A percentile compares a stretch with the other conserved stretches of the same genome.
Evolutionary conservation across 2,113 vertebrate species (phyloP).

Genomic region (Hemicordylus capensis): DNA sequence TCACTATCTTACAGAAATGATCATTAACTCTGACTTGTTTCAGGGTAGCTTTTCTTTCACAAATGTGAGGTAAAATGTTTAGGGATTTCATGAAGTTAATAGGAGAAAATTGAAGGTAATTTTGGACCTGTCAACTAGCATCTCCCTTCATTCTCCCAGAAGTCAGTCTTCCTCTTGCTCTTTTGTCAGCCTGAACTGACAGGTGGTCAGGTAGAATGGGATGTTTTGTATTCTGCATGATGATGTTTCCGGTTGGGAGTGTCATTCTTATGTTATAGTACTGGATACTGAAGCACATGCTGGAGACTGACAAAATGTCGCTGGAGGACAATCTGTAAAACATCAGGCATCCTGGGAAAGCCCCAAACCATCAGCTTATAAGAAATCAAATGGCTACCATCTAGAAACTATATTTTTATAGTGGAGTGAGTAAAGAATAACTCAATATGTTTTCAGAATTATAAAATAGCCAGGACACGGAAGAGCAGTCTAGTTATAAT

Average conservation of each 20-base stretch:
- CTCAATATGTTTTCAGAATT: background rate
- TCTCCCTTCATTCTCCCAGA: background rate
- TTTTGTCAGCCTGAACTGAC: background rate
- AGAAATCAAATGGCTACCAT: background rate
- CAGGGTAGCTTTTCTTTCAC: background rate
- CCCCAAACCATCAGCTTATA: background rate
- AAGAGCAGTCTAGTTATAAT: background rate
- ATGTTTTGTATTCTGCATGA: background rate
- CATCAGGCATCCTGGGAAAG: background rate
- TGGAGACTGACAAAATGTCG: background rate
- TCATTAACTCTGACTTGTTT: background rate
- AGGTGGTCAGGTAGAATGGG: background rate
- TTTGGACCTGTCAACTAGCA: background rate
- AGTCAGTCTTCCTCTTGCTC: background rate
- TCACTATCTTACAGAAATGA: background rate
- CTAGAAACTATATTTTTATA: background rate
- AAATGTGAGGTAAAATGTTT: background rate
- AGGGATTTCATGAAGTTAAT: background rate
- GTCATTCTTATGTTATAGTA: background rate
- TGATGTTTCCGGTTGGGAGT: background rate
- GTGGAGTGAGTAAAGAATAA: background rate
- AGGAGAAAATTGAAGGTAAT: background rate
- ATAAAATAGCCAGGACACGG: background rate
- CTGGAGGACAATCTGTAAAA: background rate
- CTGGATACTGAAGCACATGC: background rate